Evolutionary conservation across 2,797 vertebrate species (phyloP).

Genomic region (Enteromius thamalakanensis): DNA sequence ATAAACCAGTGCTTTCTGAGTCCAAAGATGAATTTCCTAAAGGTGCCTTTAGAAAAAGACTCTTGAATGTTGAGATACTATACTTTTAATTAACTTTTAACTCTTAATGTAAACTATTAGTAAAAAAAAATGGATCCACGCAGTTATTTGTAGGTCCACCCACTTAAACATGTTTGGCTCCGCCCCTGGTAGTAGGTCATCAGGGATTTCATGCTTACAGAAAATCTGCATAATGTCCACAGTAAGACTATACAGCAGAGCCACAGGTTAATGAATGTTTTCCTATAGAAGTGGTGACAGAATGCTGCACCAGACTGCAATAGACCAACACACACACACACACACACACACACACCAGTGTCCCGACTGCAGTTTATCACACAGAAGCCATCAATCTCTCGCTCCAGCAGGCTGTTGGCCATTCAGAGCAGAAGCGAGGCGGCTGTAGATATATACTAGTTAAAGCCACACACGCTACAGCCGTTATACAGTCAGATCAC

Average conservation of each 20-base stretch:
- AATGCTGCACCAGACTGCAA: conserved; percentile 8
- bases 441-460: background rate
- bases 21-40: no score
- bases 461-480: conserved; percentile 31
- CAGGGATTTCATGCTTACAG: background rate
- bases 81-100: no score
- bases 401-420: conserved; percentile 8
- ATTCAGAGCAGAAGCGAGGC: conserved; percentile 29
- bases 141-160: no score
- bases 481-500: conserved; percentile 18
- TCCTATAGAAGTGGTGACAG: background rate
- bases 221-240: background rate
- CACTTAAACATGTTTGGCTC: no score
- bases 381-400: conserved; percentile 49
- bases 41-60: no score
- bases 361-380: background rate
- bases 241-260: background rate
- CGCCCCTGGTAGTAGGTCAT: background rate
- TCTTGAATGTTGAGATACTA: no score
- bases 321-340: background rate
- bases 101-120: no score
- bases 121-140: no score
- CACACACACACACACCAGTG: background rate
- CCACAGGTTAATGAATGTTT: background rate
- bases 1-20: no score